phyloP scores from a whole-genome alignment of 2,113 vertebrate genomes.

The Tapirus terrestris region DNA sequence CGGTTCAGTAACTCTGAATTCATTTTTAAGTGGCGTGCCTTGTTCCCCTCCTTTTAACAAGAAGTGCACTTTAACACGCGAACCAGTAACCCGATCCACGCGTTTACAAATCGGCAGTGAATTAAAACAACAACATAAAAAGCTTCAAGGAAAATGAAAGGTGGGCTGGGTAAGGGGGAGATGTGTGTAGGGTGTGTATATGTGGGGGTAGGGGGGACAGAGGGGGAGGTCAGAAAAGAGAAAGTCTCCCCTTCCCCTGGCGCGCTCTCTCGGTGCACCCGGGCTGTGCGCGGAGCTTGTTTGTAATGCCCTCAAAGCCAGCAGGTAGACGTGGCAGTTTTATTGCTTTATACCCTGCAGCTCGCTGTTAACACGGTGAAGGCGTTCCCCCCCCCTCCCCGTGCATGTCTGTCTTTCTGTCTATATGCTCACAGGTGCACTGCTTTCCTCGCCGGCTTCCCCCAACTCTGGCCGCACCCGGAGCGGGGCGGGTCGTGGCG shows the following conservation, averaged over 20 bases:
- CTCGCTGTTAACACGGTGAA: constrained; percentile 81
- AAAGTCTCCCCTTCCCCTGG: background rate
- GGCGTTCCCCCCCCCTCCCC: background rate
- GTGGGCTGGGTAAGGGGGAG: constrained; percentile 58
- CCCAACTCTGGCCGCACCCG: constrained; percentile 5
- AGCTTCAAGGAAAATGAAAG: constrained; percentile 74
- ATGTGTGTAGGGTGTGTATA: background rate
- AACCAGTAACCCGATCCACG: constrained; percentile 91
- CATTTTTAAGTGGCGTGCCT: constrained; percentile 82
- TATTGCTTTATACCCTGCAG: constrained; percentile 85
- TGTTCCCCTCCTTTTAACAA: constrained; percentile 85
- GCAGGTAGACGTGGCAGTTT: constrained; percentile 85
- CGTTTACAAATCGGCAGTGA: constrained; percentile 88
- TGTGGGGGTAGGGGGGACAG: background rate
- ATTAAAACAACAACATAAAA: constrained; percentile 82
- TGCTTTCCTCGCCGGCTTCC: constrained; percentile 41
- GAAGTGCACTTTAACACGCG: constrained; percentile 89
- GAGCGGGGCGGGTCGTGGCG: constrained; percentile 52
- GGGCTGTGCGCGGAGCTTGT: constrained; percentile 7
- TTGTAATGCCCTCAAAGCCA: constrained; percentile 67
- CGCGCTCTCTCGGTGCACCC: background rate
- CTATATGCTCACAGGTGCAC: constrained; percentile 82
- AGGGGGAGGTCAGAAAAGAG: background rate
- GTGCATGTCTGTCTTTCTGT: background rate
- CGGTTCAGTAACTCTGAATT: constrained; percentile 90